Base-by-base conservation (phyloP, 2,113 vertebrate genomes). In the Tapirus terrestris region DNA sequence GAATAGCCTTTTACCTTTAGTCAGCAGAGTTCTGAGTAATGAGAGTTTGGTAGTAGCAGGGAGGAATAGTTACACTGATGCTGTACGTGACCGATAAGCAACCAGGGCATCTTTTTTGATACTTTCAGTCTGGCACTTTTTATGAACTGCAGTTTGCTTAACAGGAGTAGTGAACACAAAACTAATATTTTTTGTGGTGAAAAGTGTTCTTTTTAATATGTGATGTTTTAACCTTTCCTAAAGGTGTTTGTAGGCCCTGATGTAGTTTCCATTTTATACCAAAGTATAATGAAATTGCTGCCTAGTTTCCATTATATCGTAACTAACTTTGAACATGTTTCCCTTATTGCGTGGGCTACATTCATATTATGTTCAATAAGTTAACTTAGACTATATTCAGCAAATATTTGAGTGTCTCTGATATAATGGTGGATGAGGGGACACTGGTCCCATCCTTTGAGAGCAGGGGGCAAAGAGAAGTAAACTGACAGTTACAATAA, bases 261-360 rank as follows among this genome's bases (percentile, higher is more conserved):
- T 89, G 20, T 84, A 94, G 79, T 97, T 96, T 75, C 61, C 51
- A 65, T 77, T 96, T 97, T 67, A 82, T 83, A 90, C 10, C n/a
- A 80, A 93, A 75, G 51, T 53, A 10, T 85, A 81, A 91, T n/a
- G 79, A 90, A 92, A 89, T 73, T 89, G 20, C 31, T 73, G 45
- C 53, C 53, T 85, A 75, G 21, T 89, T 93, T 97, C 61, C 14
- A 6, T 91, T 43, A 67, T 51, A 33, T 94, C 29, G 9, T 85
- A 70, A 53, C 11, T 51, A 29, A 56, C 60, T 89, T 92, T 53
- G 76, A 89, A 56, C 45, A 70, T 91, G 3, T 83, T 51, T 67
- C 36, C 20, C 5, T 31, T 86, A 39, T 17, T 76, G 31, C 39
- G 53, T 80, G 60, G 36, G 18, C 18, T 60, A 45, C 72, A 76